phyloP scores from a whole-genome alignment of 2,888 invertebrate species.

The Meganola albula region DNA sequence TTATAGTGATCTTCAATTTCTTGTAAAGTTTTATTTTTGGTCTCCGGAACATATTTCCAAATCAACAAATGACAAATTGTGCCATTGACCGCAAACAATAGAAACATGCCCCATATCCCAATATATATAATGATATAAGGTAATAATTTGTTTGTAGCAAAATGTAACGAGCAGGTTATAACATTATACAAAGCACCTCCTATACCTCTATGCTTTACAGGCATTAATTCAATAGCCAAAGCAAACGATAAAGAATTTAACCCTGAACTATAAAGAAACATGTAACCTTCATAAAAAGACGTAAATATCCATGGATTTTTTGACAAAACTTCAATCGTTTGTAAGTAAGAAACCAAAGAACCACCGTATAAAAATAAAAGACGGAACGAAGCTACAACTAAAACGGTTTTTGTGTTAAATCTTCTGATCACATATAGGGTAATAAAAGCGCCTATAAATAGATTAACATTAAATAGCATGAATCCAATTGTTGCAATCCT shows the following conservation, averaged over 20 bases:
- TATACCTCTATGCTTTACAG: constrained; percentile 25
- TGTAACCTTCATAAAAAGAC: constrained; percentile 10
- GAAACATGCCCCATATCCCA: constrained; percentile 15
- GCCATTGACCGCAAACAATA: constrained; percentile 5
- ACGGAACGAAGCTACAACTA: constrained; percentile 8
- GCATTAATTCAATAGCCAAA: constrained; percentile 23
- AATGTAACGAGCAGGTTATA: constrained; percentile 15
- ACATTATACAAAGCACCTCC: constrained; percentile 19
- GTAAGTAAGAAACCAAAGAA: neutral
- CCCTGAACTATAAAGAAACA: constrained; percentile 13
- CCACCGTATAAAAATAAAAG: constrained; percentile 4
- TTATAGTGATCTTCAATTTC: neutral
- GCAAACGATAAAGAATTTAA: constrained; percentile 13
- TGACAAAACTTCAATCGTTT: neutral
- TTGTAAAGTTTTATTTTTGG: constrained; percentile 26
- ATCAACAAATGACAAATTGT: constrained; percentile 10
- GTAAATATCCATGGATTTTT: constrained; percentile 4
- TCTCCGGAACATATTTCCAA: constrained; percentile 24
- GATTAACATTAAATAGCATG: neutral
- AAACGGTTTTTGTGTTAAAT: constrained; percentile 15
- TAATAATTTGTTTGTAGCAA: constrained; percentile 13
- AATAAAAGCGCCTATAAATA: constrained; percentile 9
- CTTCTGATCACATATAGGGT: constrained; percentile 12
- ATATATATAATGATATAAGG: constrained; percentile 15
- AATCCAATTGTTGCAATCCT: neutral